Evolutionary conservation across 1,140 invertebrate genomes (phyloP).

Genomic region (Habropoda laboriosa): DNA sequence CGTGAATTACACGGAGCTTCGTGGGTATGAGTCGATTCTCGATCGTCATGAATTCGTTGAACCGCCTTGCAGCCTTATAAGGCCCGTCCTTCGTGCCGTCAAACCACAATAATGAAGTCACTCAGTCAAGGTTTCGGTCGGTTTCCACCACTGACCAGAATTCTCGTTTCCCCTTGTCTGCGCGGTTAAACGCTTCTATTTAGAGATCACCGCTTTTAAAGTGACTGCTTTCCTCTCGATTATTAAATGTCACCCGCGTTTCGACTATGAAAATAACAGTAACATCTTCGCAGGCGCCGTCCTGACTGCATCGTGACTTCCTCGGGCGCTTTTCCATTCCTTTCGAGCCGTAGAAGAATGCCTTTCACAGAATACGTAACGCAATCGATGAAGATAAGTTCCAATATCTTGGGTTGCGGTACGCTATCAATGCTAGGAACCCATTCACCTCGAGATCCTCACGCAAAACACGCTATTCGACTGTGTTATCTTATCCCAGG

Average conservation of each 20-base stretch:
- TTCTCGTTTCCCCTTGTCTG: slow-evolving; percentile 7
- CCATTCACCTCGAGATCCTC: not conserved
- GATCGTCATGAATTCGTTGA: slow-evolving; percentile 50
- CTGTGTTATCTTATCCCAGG: slow-evolving; percentile 43
- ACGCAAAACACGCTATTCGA: not conserved
- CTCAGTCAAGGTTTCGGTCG: slow-evolving; percentile 69
- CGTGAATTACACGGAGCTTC: not conserved
- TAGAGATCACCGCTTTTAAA: not conserved
- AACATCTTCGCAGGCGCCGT: too few species aligned
- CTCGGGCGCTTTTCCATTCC: not conserved
- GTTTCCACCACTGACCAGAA: slow-evolving; percentile 30
- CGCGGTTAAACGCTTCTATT: not conserved
- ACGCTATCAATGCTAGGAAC: not conserved
- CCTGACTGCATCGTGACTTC: not conserved
- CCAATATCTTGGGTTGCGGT: not conserved
- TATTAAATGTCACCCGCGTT: not conserved
- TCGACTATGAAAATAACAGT: too few species aligned
- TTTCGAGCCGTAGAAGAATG: not conserved
- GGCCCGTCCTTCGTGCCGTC: slow-evolving; percentile 63
- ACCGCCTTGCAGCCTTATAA: slow-evolving; percentile 58
- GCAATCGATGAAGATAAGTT: slow-evolving; percentile 3
- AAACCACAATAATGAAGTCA: slow-evolving; percentile 68
- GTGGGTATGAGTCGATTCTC: slow-evolving; percentile 25
- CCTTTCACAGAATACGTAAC: not conserved
- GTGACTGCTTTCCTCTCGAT: not conserved